Conservation (phyloP, 2,888 invertebrate genomes). For the Allolobophora icterica region DNA sequence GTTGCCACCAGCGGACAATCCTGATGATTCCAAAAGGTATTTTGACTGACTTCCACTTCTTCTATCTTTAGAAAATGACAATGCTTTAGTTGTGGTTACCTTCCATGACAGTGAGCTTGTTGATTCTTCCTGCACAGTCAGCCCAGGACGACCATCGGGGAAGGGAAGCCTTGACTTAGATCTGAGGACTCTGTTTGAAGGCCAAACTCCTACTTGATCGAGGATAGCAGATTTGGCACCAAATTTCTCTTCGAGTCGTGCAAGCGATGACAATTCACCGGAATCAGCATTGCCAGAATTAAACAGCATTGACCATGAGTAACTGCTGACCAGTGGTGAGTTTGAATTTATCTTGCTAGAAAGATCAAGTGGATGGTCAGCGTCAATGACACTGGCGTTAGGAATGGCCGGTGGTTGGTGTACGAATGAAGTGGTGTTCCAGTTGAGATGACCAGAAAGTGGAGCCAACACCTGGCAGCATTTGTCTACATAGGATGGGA, state of each 20-base stretch:
- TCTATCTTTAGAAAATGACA: not conserved
- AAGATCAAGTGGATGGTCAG: slow-evolving; percentile 18
- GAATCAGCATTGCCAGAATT: not conserved
- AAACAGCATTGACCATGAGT: not conserved
- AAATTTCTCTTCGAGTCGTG: slow-evolving; percentile 9
- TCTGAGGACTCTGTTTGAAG: not conserved
- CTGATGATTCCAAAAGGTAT: not conserved
- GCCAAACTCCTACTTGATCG: not conserved
- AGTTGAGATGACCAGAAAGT: not conserved
- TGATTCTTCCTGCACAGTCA: not conserved
- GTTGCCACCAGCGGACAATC: not conserved
- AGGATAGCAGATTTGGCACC: slow-evolving; percentile 1
- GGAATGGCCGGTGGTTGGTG: not conserved
- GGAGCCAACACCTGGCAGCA: not conserved
- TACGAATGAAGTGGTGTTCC: not conserved
- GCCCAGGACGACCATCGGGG: not conserved
- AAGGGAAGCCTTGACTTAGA: not conserved
- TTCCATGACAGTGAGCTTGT: not conserved
- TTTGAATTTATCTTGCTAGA: not conserved
- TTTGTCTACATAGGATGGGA: not conserved
- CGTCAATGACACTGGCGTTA: not conserved
- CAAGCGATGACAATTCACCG: not conserved
- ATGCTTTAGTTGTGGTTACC: not conserved
- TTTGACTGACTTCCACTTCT: not conserved
- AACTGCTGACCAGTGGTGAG: not conserved